These are phyloP conservation scores for Bradypodion pumilum DNA, from an alignment of 2,797 vertebrate species.

Conservation along the genomic window DNA sequence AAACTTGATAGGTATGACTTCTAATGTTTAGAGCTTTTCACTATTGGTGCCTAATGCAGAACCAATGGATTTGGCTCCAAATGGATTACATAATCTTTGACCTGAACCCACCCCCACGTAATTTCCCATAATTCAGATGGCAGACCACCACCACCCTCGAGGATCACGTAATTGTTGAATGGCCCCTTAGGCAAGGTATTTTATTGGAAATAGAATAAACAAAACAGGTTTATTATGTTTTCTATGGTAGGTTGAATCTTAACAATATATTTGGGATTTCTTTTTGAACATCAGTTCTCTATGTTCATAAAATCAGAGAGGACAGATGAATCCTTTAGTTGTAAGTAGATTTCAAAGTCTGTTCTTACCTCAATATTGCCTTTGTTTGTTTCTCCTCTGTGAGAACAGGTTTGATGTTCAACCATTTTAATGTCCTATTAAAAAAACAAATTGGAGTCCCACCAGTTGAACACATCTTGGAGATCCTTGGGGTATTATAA, in stretches of 20 bases:
- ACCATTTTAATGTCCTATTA: slow-evolving; percentile 37
- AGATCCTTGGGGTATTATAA: slow-evolving; percentile 54
- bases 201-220: slow-evolving; percentile 23
- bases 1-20: too few species aligned
- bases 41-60: too few species aligned
- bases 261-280: slow-evolving; percentile 36
- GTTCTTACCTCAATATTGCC: slow-evolving; percentile 27
- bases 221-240: slow-evolving; percentile 16
- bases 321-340: slow-evolving; percentile 1
- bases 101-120: too few species aligned
- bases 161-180: too few species aligned
- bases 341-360: slow-evolving; percentile 9
- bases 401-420: slow-evolving; percentile 40
- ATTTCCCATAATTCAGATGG: too few species aligned
- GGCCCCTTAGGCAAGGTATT: slow-evolving; percentile 1
- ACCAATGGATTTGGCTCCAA: too few species aligned
- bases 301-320: slow-evolving; percentile 6
- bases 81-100: too few species aligned
- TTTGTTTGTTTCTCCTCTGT: slow-evolving; percentile 29
- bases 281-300: background rate
- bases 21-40: too few species aligned
- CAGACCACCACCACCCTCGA: too few species aligned
- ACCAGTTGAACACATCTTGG: slow-evolving; percentile 32
- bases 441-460: slow-evolving; percentile 55
- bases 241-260: slow-evolving; percentile 9